Percentiles rank a stretch among this genome's conserved stretches.
phyloP scores from a whole-genome alignment of 2,888 invertebrate genomes.

The Oscheius sp. region DNA sequence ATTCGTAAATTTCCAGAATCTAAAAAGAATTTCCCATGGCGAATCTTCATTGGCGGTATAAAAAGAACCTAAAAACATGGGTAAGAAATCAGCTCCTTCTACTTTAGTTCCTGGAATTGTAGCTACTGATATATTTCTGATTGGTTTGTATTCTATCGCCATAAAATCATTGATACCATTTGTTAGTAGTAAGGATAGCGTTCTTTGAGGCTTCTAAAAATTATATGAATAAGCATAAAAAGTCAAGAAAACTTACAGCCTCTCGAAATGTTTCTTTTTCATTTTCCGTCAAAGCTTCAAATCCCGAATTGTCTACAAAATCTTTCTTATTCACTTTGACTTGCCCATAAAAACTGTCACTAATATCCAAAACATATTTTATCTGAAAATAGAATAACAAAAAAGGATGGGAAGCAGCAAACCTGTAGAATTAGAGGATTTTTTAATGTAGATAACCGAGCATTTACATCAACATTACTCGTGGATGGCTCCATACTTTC shows the following conservation, averaged over 20 bases:
- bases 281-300: slow-evolving; percentile 34
- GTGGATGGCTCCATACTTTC: slow-evolving; percentile 9
- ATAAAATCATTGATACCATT: slow-evolving; percentile 2
- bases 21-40: slow-evolving; percentile 2
- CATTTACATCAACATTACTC: not conserved
- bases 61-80: slow-evolving; percentile 15
- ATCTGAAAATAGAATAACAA: slow-evolving; percentile 26
- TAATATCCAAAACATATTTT: slow-evolving; percentile 35
- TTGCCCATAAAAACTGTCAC: slow-evolving; percentile 34
- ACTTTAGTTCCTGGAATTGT: slow-evolving; percentile 25
- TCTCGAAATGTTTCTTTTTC: slow-evolving; percentile 27
- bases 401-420: not conserved
- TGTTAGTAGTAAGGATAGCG: slow-evolving; percentile 1
- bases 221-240: not conserved
- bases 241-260: slow-evolving; percentile 3
- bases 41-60: slow-evolving; percentile 6
- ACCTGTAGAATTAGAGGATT: slow-evolving; percentile 16
- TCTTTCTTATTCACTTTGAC: slow-evolving; percentile 33
- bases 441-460: not conserved
- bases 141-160: slow-evolving; percentile 14
- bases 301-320: slow-evolving; percentile 41
- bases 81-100: not conserved
- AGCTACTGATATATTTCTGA: not conserved
- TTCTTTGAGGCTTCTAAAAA: slow-evolving; percentile 29
- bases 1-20: slow-evolving; percentile 1